Base-by-base conservation (phyloP, 2,888 invertebrate genomes). In the Prosopocoilus inquinatus region DNA sequence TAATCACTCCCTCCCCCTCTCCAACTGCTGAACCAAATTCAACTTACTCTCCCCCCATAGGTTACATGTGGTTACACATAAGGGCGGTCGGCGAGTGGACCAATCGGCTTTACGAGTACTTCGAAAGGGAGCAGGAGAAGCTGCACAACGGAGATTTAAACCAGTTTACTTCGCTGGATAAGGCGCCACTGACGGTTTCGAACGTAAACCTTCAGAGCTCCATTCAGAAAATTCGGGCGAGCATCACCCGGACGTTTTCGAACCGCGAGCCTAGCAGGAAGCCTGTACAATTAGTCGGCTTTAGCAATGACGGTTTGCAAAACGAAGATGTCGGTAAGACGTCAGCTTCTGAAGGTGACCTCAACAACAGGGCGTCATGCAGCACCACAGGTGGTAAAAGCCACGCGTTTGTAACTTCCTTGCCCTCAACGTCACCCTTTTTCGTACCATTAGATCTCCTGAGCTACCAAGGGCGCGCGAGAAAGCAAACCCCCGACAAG, bases 71-170 rank as follows among this genome's bases (percentile, higher is more conserved):
- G 92, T 81, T 96, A 0, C 96, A 96, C 74, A 90, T 97, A 58
- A 85, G 96, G 60, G 94, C 90, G 0, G 94, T 94, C 2, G 96
- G 96, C 1, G 88, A 95, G 76, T 97, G 96, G 96, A 96, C 95
- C 0, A 93, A 92, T 73, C 83, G 90, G 0, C 79, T 96, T 0
- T 90, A 93, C 71, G 83, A 85, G 1, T 94, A 93, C 75, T 94
- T 95, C 68, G 93, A 94, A 71, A 82, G 80, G 47, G 90, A 94
- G 67, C 91, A 92, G 68, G 85, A 86, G 47, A 83, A 85, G 49
- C 41, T 57, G 12, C 89, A 90, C 61, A 84, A 83, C 3, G 84
- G 84, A 1, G 85, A 88, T 35, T 79, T 84, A 8, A 70, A 79
- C 11, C 75, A 82, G 0, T 72, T 80, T 2, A 57, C 11, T 13